Evolutionary conservation across 2,888 invertebrate species (phyloP).

Genomic region (Cheilosia grossa): DNA sequence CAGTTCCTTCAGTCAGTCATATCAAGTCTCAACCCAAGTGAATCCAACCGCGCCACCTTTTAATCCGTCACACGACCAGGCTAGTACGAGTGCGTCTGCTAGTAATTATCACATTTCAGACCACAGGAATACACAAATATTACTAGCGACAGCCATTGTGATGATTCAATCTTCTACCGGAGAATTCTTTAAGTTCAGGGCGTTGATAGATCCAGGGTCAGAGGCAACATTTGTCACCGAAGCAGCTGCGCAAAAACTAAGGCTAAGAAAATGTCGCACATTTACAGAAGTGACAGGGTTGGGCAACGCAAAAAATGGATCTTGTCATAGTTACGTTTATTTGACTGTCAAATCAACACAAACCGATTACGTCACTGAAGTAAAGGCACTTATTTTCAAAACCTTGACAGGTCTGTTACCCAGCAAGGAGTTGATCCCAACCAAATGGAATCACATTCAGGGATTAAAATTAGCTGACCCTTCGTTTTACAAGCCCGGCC

Average conservation of each 20-base stretch:
- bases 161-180: no score
- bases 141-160: conserved; percentile 11
- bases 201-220: no score
- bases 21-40: neutral
- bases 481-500: neutral
- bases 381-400: conserved; percentile 6
- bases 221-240: no score
- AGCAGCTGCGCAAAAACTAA: no score
- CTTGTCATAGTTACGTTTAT: conserved; percentile 3
- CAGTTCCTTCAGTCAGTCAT: neutral
- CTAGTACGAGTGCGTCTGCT: conserved; percentile 3
- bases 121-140: neutral
- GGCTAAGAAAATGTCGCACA: neutral
- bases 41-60: conserved; percentile 3
- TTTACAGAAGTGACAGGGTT: conserved; percentile 1
- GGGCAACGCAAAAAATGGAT: conserved; percentile 5
- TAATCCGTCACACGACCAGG: neutral
- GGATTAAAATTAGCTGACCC: conserved; percentile 24
- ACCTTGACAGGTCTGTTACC: conserved; percentile 8
- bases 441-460: conserved; percentile 19
- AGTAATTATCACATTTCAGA: conserved; percentile 1
- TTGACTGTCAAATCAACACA: conserved; percentile 1
- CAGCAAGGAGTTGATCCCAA: neutral
- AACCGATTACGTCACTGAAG: neutral
- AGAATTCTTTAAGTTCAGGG: no score